These are phyloP conservation scores for Prunella strophiata DNA, from an alignment of 2,797 vertebrate genomes.

Conservation along the genomic window DNA sequence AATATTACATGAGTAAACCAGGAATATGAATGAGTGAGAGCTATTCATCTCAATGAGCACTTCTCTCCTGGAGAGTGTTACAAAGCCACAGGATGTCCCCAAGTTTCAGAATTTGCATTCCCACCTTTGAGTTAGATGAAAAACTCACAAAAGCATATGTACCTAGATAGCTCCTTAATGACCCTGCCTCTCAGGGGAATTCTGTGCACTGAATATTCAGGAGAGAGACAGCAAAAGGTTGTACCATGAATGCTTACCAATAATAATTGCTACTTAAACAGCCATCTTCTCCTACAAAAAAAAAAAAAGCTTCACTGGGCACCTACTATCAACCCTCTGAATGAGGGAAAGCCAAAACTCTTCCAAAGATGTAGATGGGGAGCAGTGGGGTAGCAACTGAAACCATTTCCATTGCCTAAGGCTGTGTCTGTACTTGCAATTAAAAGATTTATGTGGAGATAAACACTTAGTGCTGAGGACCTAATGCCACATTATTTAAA, in stretches of 20 bases:
- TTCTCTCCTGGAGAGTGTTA: constrained; percentile 23
- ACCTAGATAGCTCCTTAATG: constrained; percentile 52
- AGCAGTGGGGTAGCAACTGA: background rate
- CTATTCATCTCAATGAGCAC: constrained; percentile 47
- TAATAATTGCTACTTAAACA: constrained; percentile 19
- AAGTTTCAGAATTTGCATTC: constrained; percentile 62
- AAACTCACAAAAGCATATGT: constrained; percentile 37
- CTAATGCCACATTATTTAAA: background rate
- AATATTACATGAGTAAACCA: constrained; percentile 40
- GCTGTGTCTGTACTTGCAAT: background rate
- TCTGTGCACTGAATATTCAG: constrained; percentile 31
- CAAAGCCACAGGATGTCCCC: constrained; percentile 42
- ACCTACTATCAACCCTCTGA: background rate
- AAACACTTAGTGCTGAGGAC: background rate
- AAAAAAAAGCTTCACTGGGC: background rate
- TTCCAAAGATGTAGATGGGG: background rate
- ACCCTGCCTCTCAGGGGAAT: constrained; percentile 43
- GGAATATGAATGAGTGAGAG: constrained; percentile 51
- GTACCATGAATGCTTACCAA: background rate
- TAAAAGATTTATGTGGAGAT: background rate
- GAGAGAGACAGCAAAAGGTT: background rate
- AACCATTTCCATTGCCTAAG: background rate
- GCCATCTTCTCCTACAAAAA: background rate
- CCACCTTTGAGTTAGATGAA: constrained; percentile 48
- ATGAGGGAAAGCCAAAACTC: background rate